Conservation (phyloP, 2,797 vertebrate species). For the Phoeniculus purpureus region DNA sequence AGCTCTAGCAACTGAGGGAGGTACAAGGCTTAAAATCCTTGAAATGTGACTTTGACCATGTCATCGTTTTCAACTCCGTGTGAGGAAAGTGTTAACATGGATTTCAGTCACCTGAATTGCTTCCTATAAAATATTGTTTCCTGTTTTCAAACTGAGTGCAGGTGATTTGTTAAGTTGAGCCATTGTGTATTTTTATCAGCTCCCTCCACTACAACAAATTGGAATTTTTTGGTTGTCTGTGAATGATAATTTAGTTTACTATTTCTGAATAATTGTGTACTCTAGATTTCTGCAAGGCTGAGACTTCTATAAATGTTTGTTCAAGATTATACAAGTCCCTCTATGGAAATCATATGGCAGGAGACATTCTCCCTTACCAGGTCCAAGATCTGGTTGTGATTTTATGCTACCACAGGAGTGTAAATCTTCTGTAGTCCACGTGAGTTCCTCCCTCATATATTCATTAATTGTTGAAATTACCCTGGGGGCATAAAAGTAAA, state of each 20-base stretch:
- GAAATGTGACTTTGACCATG: not conserved
- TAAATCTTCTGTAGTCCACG: not conserved
- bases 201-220: not conserved
- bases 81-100: not conserved
- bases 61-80: not conserved
- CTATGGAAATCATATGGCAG: not conserved
- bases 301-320: not conserved
- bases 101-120: not conserved
- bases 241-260: not conserved
- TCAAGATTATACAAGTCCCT: not conserved
- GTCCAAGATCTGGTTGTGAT: not conserved
- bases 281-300: not conserved
- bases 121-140: no score
- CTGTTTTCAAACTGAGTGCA: not conserved
- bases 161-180: not conserved
- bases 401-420: not conserved
- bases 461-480: slow-evolving; percentile 33
- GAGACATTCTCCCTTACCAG: not conserved
- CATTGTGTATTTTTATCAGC: not conserved
- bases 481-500: not conserved
- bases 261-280: not conserved
- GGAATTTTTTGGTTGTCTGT: not conserved
- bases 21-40: not conserved
- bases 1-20: not conserved
- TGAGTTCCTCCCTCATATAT: not conserved